Evolutionary conservation across 1,140 invertebrate species (phyloP).

Genomic region (Drosophila willistoni): DNA sequence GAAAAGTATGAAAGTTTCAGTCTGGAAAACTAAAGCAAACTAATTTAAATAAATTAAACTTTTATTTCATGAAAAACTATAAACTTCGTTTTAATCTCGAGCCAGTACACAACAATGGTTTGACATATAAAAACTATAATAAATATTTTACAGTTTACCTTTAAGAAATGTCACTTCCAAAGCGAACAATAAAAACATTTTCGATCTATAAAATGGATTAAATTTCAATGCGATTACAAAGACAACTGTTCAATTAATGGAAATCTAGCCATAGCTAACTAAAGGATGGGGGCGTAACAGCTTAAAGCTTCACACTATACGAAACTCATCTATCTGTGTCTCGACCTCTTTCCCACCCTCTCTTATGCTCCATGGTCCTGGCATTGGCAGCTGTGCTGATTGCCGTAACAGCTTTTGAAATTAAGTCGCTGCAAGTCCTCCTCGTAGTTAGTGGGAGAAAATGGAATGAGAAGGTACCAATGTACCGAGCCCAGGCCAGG

Average conservation of each 20-base stretch:
- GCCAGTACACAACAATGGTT: neutral
- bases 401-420: constrained; percentile 78
- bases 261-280: constrained; percentile 16
- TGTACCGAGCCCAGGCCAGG: constrained; percentile 23
- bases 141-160: neutral
- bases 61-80: no score
- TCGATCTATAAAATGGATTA: constrained; percentile 1
- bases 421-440: constrained; percentile 68
- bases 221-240: constrained; percentile 15
- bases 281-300: constrained; percentile 26
- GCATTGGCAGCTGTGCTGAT: constrained; percentile 66
- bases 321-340: constrained; percentile 54
- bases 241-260: constrained; percentile 23
- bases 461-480: constrained; percentile 29
- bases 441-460: constrained; percentile 24
- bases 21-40: neutral
- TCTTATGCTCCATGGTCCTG: neutral
- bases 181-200: constrained; percentile 1
- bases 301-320: constrained; percentile 52
- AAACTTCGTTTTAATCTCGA: no score
- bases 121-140: neutral
- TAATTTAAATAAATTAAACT: no score
- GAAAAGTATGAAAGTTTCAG: neutral
- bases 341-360: neutral
- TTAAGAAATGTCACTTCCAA: neutral